These are phyloP conservation scores for Triplophysa bombifrons DNA, from an alignment of 2,797 vertebrate species.

Conservation along the genomic window DNA sequence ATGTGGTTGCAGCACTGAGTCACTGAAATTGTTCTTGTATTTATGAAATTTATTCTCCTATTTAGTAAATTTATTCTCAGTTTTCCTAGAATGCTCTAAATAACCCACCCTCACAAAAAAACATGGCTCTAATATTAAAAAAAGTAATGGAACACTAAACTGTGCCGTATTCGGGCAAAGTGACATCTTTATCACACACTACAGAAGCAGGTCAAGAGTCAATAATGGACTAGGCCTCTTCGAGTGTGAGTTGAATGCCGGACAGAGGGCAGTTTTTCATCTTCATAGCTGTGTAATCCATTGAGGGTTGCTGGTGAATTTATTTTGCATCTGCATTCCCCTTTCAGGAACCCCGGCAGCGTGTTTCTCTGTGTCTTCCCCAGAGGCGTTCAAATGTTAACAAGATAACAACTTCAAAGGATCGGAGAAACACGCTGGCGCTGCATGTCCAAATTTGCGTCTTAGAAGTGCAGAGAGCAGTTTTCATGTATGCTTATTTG, in stretches of 20 bases:
- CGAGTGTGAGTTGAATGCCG: conserved; percentile 12
- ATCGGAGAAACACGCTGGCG: conserved; percentile 26
- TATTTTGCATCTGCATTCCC: conserved; percentile 49
- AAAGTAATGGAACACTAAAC: neutral
- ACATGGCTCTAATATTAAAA: neutral
- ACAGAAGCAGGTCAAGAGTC: neutral
- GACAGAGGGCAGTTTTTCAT: conserved; percentile 13
- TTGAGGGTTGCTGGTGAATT: conserved; percentile 44
- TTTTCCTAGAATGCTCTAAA: too few species aligned
- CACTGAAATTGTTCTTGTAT: too few species aligned
- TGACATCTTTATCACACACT: neutral
- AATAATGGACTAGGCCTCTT: neutral
- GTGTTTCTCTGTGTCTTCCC: conserved; percentile 34
- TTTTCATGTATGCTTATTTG: conserved; percentile 35
- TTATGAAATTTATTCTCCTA: too few species aligned
- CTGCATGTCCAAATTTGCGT: conserved; percentile 37
- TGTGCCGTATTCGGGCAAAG: neutral
- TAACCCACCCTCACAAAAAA: neutral
- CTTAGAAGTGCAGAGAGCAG: conserved; percentile 32
- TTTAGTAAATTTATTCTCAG: too few species aligned
- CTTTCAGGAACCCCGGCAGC: conserved; percentile 34
- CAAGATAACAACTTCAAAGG: conserved; percentile 65
- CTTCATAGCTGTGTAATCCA: conserved; percentile 36
- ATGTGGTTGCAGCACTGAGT: too few species aligned
- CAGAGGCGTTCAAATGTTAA: conserved; percentile 61